Evolutionary conservation across 2,888 invertebrate genomes (phyloP).

Genomic region (Ochropleura leucogaster): DNA sequence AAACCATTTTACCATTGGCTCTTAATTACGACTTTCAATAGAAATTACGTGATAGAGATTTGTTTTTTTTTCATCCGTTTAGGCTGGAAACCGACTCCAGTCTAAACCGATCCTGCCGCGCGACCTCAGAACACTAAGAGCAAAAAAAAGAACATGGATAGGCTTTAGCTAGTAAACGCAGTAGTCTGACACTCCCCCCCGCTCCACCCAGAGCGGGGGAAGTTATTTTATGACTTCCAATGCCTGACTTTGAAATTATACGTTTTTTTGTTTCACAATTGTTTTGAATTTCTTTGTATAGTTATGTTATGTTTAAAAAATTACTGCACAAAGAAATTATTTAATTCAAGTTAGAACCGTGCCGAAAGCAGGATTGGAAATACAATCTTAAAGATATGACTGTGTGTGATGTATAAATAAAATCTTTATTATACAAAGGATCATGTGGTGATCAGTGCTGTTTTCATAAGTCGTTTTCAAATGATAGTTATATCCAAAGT

Average conservation of each 20-base stretch:
- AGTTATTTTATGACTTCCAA: no score
- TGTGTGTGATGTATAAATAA: no score
- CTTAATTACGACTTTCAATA: neutral
- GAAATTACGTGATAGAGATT: conserved; percentile 3
- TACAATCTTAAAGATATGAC: no score
- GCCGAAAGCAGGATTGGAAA: neutral
- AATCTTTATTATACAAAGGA: neutral
- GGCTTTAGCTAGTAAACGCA: no score
- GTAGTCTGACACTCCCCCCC: no score
- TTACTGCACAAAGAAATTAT: neutral
- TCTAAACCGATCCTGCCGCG: neutral
- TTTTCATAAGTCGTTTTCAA: neutral
- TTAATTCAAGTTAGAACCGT: neutral
- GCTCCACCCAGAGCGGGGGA: no score
- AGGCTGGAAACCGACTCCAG: neutral
- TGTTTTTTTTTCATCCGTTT: neutral
- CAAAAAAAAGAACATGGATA: no score
- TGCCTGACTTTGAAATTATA: no score
- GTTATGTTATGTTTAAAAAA: neutral
- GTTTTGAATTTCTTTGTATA: neutral
- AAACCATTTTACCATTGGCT: neutral
- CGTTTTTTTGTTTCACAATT: neutral
- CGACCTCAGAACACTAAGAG: neutral
- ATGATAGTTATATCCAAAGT: neutral
- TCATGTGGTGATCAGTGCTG: neutral